phyloP scores from a whole-genome alignment of 2,113 vertebrate genomes.

The Neomonachus schauinslandi region DNA sequence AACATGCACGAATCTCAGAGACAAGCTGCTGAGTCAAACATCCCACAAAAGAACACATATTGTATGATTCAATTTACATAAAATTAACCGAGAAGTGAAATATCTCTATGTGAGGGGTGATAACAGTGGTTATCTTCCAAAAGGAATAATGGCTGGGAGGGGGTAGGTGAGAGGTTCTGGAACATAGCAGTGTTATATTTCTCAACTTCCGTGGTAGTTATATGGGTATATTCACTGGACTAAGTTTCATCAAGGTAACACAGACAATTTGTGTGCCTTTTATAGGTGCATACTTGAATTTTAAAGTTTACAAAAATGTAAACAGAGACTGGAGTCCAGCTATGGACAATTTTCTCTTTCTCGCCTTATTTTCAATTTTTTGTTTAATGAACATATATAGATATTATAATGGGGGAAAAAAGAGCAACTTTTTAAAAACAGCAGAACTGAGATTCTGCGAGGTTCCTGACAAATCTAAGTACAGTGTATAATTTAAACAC shows the following conservation, averaged over 20 bases:
- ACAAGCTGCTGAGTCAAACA: not conserved
- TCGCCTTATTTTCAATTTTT: constrained; percentile 18
- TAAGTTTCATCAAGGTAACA: constrained; percentile 32
- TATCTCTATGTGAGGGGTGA: not conserved
- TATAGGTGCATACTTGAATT: not conserved
- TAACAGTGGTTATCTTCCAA: not conserved
- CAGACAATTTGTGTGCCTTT: not conserved
- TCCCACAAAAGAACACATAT: not conserved
- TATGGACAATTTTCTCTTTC: not conserved
- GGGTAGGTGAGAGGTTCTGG: not conserved
- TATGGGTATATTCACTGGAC: not conserved
- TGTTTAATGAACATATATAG: not conserved
- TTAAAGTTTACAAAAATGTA: constrained; percentile 30
- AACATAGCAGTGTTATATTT: not conserved
- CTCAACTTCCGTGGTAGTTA: not conserved
- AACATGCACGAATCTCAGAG: not conserved
- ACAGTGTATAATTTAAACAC: constrained; percentile 55
- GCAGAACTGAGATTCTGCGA: constrained; percentile 54
- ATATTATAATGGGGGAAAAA: not conserved
- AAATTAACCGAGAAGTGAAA: not conserved
- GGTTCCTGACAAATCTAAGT: constrained; percentile 56
- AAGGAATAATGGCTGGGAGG: not conserved
- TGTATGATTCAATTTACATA: not conserved
- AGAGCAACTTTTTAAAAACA: constrained; percentile 26
- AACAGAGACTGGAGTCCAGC: not conserved